A percentile compares a stretch with the other conserved stretches of the same genome.
Conservation (phyloP, 2,113 vertebrate species). For the Marmota flaviventris region DNA sequence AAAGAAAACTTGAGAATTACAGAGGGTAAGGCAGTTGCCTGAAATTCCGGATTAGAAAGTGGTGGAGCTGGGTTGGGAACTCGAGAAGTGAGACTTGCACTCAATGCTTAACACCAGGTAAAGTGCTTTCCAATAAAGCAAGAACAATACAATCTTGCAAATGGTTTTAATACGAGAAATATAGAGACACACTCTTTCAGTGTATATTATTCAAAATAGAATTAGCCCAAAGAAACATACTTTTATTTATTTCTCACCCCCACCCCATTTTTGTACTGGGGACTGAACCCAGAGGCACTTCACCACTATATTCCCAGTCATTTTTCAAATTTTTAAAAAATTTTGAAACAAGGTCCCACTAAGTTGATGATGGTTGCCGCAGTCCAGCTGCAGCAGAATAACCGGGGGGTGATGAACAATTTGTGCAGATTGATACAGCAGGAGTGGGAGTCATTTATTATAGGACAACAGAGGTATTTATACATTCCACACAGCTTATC, state of each 20-base stretch:
- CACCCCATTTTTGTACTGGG: no score
- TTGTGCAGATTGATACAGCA: no score
- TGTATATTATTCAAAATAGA: neutral
- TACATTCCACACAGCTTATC: no score
- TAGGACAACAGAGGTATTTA: no score
- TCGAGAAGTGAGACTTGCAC: neutral
- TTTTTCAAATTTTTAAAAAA: no score
- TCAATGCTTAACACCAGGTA: neutral
- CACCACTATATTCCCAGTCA: no score
- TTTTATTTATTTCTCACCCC: neutral
- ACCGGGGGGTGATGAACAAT: no score
- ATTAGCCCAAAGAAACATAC: neutral
- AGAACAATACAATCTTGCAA: neutral
- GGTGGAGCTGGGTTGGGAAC: neutral
- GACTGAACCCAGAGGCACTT: no score
- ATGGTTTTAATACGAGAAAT: neutral
- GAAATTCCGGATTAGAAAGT: neutral
- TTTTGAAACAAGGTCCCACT: no score
- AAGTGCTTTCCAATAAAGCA: neutral
- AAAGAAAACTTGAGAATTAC: neutral
- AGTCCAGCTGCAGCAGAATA: no score
- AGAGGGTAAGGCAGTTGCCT: neutral
- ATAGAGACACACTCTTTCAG: neutral
- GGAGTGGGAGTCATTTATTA: no score
- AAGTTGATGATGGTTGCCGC: no score